A percentile compares a stretch with the other conserved stretches of the same genome.
Evolutionary conservation across 2,113 vertebrate genomes (phyloP).

Genomic region (Isurus oxyrinchus): DNA sequence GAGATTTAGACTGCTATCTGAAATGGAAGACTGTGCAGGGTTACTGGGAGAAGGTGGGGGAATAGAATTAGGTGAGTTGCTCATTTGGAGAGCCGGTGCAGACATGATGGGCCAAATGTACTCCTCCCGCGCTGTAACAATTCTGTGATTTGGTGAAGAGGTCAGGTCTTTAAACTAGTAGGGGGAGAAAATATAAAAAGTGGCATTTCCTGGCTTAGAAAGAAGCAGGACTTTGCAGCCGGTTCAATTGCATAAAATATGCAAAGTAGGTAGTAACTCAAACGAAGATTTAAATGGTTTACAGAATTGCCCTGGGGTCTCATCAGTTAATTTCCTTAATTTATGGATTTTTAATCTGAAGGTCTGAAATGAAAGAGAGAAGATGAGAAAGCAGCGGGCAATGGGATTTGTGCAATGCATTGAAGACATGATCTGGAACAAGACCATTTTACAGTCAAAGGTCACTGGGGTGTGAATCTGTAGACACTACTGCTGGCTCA

Average conservation of each 20-base stretch:
- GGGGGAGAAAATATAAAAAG: conserved; percentile 62
- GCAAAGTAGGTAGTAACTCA: conserved; percentile 99
- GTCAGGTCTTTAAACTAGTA: not conserved
- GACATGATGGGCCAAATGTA: too few relatives aligned
- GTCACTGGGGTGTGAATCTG: not conserved
- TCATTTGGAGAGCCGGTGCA: too few relatives aligned
- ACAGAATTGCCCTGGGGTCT: conserved; percentile 91
- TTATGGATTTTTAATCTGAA: conserved; percentile 93
- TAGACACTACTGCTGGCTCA: not conserved
- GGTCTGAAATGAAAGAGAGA: conserved; percentile 79
- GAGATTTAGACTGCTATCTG: too few relatives aligned
- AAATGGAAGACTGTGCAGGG: too few relatives aligned
- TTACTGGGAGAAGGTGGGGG: too few relatives aligned
- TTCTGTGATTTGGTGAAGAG: too few relatives aligned
- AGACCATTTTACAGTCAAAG: too few relatives aligned
- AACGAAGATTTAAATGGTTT: conserved; percentile 99
- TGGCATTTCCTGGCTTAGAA: conserved; percentile 82
- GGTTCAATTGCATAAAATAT: conserved; percentile 99
- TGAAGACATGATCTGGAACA: conserved; percentile 38
- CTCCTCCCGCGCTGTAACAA: too few relatives aligned
- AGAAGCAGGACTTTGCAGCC: conserved; percentile 92
- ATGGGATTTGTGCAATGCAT: conserved; percentile 63
- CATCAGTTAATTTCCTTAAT: conserved; percentile 99
- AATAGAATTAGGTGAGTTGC: too few relatives aligned
- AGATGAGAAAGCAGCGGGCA: conserved; percentile 85